These are phyloP conservation scores for Gopherus flavomarginatus DNA, from an alignment of 2,113 vertebrate species.

Conservation along the genomic window DNA sequence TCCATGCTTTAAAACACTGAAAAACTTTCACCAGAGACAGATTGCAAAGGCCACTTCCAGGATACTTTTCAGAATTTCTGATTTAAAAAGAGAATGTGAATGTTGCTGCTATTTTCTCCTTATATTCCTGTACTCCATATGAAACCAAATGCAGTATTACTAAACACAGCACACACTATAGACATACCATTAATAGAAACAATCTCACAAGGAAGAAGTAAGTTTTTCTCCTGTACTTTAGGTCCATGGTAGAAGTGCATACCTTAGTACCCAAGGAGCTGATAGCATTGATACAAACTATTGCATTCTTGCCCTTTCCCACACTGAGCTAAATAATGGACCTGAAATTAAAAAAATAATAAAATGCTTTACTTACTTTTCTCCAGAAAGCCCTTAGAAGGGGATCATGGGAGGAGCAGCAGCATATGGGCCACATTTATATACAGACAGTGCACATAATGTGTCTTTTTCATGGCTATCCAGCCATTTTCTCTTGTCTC, in stretches of 20 bases:
- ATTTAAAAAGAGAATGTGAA: accelerated
- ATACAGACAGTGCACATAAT: background rate
- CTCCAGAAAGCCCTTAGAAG: background rate
- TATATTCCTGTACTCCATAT: accelerated
- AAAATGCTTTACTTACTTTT: background rate
- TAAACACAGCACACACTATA: accelerated
- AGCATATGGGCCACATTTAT: background rate
- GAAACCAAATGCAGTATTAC: background rate
- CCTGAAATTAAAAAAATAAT: background rate
- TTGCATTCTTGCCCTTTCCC: background rate
- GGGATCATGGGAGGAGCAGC: background rate
- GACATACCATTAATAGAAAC: background rate
- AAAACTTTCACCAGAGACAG: background rate
- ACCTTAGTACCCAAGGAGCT: background rate
- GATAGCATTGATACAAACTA: background rate
- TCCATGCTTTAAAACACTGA: background rate
- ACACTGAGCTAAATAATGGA: background rate
- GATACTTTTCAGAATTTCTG: background rate
- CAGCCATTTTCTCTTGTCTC: background rate
- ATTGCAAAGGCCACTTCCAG: background rate
- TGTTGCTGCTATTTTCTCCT: background rate
- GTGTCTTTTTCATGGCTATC: background rate
- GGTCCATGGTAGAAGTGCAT: background rate
- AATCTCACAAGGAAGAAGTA: background rate
- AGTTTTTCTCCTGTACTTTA: background rate